Evolutionary conservation across 2,888 invertebrate genomes (phyloP), one percentile per base, ranked within the genome.

Genomic region (Thymelicus sylvestris): DNA sequence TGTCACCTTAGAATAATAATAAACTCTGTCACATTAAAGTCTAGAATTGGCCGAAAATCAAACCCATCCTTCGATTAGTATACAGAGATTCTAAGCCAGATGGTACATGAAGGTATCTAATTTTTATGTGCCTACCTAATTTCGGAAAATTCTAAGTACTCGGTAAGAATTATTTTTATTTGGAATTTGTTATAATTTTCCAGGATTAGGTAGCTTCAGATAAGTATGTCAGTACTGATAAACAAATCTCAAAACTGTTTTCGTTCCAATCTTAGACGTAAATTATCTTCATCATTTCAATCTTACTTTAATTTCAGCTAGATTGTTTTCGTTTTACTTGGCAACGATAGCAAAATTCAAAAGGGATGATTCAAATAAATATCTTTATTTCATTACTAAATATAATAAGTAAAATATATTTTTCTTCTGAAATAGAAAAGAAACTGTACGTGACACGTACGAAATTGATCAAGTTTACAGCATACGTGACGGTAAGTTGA

Each of bases 401-500:
- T 31, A 57, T 38, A 38, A 57, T 57, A 38, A 31, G 57, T 13
- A 57, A 57, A 57, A 57, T 62, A 62, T 62, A 62, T 62, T 62
- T 62, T 63, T 19, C 13, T 48, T 31, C 62, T 44, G 48, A 63
- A 63, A 63, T 67, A 72, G 50, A 71, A 68, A 66, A 74, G 72
- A 67, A 73, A 76, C 74, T 74, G 64, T 62, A 47, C 62, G 62
- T 48, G 48, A 63, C 48, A 57, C 57, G 57, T 57, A 38, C 57
- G 13, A 57, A 57, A 57, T 48, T 63, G 74, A 78, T 78, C 74
- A 76, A 76, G 74, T 77, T 76, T 76, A 76, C 74, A 75, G 75
- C 74, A 74, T 74, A 77, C 78, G 78, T 78, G 76, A 75, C 71
- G 65, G 71, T 67, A 71, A 72, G 64, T 72, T 73, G 62, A 72